Evolutionary conservation across 1,140 invertebrate genomes (phyloP).

Genomic region (Goniozus legneri): DNA sequence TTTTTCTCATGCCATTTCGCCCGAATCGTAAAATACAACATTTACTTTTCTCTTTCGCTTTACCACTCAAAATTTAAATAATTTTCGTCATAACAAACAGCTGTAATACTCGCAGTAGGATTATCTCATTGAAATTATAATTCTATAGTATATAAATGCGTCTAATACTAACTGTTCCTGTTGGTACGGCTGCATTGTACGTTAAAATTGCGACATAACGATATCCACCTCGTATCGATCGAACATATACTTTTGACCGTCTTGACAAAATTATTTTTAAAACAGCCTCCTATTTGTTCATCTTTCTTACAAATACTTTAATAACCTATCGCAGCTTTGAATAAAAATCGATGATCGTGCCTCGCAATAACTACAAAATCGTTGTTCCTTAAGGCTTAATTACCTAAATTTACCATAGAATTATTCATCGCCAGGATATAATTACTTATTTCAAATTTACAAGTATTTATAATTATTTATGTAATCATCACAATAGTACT

Average conservation of each 20-base stretch:
- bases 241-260: neutral
- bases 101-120: slow-evolving; percentile 36
- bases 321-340: neutral
- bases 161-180: slow-evolving; percentile 40
- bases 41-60: neutral
- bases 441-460: no score
- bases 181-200: slow-evolving; percentile 19
- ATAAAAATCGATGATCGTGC: slow-evolving; percentile 1
- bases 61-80: neutral
- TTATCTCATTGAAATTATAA: slow-evolving; percentile 39
- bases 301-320: neutral
- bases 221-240: neutral
- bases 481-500: no score
- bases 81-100: slow-evolving; percentile 27
- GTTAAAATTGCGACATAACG: no score
- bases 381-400: slow-evolving; percentile 1
- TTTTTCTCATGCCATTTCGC: slow-evolving; percentile 5
- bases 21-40: slow-evolving; percentile 23
- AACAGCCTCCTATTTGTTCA: neutral
- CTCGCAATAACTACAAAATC: neutral
- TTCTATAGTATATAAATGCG: slow-evolving; percentile 40
- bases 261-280: neutral
- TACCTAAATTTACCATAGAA: neutral
- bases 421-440: no score
- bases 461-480: no score